A percentile compares a stretch with the other conserved stretches of the same genome.
phyloP scores from a whole-genome alignment of 2,113 vertebrate species.

The Ochotona curzoniae region DNA sequence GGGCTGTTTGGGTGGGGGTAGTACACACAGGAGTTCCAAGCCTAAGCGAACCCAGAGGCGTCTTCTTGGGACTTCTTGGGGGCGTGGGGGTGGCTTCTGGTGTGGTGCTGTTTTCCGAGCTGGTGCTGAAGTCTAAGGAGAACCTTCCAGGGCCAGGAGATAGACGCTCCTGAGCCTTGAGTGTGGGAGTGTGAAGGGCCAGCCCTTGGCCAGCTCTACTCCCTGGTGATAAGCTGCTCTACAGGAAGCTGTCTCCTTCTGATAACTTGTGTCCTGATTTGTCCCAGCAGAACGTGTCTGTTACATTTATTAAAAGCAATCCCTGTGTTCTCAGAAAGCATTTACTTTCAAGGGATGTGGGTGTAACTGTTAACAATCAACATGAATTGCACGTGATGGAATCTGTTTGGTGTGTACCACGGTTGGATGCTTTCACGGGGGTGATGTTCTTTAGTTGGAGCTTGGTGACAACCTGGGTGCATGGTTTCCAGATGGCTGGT shows the following conservation, averaged over 20 bases:
- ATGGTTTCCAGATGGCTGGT: not conserved
- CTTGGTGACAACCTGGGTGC: not conserved
- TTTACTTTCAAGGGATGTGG: not conserved
- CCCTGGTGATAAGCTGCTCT: not conserved
- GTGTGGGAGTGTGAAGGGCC: conserved; percentile 48
- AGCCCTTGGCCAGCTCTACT: not conserved
- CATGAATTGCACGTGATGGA: not conserved
- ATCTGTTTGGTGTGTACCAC: not conserved
- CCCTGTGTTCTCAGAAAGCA: not conserved
- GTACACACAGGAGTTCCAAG: fast-evolving
- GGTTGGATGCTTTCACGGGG: not conserved
- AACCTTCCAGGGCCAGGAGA: conserved; percentile 10
- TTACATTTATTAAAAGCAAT: conserved; percentile 8
- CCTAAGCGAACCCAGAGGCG: not conserved
- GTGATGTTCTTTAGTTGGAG: not conserved
- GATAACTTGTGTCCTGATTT: conserved; percentile 6
- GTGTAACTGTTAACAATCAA: not conserved
- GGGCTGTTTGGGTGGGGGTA: not conserved
- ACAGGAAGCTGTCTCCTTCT: not conserved
- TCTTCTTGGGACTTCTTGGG: not conserved
- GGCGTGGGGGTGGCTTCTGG: not conserved
- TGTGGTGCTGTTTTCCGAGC: conserved; percentile 68
- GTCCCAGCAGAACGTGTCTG: not conserved
- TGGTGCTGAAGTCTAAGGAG: conserved; percentile 66
- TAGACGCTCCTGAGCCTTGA: not conserved